Evolutionary conservation across 2,888 invertebrate genomes (phyloP).

Genomic region (Scrobipalpa atriplicella): DNA sequence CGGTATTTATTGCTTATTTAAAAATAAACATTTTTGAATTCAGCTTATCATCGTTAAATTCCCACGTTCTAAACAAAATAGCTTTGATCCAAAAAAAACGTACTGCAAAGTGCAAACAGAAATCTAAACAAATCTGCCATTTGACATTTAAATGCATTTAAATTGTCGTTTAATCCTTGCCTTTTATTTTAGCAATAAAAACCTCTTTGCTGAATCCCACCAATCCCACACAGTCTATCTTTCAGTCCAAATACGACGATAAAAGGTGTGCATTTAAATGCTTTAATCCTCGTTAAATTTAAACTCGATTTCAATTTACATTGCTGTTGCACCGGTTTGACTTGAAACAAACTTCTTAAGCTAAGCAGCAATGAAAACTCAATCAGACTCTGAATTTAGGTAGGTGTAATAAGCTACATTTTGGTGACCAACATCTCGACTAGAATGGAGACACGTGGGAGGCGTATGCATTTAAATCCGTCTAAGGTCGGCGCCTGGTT

Average conservation of each 20-base stretch:
- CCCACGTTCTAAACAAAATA: too few relatives aligned
- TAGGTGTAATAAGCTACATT: neutral
- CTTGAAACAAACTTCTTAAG: too few relatives aligned
- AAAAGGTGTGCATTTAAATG: neutral
- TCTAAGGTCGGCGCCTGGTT: neutral
- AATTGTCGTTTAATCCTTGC: neutral
- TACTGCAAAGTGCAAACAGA: neutral
- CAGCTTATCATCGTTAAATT: too few relatives aligned
- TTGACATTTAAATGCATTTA: neutral
- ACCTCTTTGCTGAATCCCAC: constrained; percentile 6
- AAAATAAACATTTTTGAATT: too few relatives aligned
- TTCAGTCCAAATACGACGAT: neutral
- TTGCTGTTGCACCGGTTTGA: too few relatives aligned
- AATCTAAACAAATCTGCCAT: neutral
- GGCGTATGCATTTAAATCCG: neutral
- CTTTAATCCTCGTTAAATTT: too few relatives aligned
- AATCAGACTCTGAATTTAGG: too few relatives aligned
- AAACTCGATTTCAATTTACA: too few relatives aligned
- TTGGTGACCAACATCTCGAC: constrained; percentile 7
- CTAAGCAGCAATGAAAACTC: too few relatives aligned
- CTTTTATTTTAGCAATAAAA: neutral
- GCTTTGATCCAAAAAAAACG: neutral
- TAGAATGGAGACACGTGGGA: constrained; percentile 5
- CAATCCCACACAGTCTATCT: constrained; percentile 3
- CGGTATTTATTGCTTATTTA: too few relatives aligned